These are phyloP conservation scores for Bufo gargarizans DNA, from an alignment of 2,113 vertebrate species.

Conservation along the genomic window DNA sequence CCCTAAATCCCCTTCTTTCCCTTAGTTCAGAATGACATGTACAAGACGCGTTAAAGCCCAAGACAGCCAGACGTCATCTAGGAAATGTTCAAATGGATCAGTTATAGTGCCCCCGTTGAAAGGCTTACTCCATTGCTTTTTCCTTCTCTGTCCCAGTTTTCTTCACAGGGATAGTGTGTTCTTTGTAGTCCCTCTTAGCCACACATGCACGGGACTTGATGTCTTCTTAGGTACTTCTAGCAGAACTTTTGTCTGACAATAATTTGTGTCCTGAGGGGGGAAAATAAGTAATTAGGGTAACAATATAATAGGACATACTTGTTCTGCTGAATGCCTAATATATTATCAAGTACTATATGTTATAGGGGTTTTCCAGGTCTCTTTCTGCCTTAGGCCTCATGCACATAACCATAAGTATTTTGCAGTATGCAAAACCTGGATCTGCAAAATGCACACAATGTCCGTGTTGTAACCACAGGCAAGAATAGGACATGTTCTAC, in stretches of 20 bases:
- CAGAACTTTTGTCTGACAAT: slow-evolving; percentile 32
- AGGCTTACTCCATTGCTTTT: neutral
- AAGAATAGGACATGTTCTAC: too few species aligned
- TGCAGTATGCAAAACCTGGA: too few species aligned
- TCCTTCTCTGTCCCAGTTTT: neutral
- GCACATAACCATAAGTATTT: too few species aligned
- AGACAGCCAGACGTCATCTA: neutral
- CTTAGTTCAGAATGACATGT: slow-evolving; percentile 32
- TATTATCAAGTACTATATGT: neutral
- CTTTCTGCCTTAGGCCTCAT: neutral
- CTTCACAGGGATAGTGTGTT: neutral
- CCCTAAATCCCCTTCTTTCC: slow-evolving; percentile 35
- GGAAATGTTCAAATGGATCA: neutral
- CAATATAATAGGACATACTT: neutral
- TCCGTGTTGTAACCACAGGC: too few species aligned
- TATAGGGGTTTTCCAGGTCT: neutral
- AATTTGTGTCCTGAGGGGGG: neutral
- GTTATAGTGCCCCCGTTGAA: neutral
- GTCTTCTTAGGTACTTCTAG: neutral
- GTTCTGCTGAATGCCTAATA: neutral
- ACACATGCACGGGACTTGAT: slow-evolving; percentile 13
- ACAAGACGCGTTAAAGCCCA: slow-evolving; percentile 43
- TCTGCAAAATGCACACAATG: too few species aligned
- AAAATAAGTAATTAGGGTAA: neutral
- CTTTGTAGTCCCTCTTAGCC: slow-evolving; percentile 19